phyloP scores from a whole-genome alignment of 2,113 vertebrate genomes.

The Lontra canadensis region DNA sequence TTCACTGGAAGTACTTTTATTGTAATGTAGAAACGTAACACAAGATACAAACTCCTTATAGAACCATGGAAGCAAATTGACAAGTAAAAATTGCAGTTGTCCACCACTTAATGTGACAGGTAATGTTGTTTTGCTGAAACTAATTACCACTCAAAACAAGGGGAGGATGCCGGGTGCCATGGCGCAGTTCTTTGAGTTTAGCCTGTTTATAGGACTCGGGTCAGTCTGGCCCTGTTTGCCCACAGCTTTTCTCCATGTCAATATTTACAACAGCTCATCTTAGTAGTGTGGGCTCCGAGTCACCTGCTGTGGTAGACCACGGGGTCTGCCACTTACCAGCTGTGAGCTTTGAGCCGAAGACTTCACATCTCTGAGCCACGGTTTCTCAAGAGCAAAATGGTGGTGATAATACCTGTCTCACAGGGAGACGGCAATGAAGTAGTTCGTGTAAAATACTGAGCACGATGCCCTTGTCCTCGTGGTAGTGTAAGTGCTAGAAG shows the following conservation, averaged over 20 bases:
- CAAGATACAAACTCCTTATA: background rate
- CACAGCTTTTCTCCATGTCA: background rate
- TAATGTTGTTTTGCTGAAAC: background rate
- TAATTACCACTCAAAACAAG: background rate
- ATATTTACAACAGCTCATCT: background rate
- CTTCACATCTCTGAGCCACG: background rate
- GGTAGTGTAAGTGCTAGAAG: background rate
- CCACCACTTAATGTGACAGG: background rate
- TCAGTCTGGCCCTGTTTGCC: background rate
- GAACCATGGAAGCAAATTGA: background rate
- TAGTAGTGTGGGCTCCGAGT: background rate
- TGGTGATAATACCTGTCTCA: background rate
- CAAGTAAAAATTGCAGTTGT: background rate
- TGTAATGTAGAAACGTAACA: background rate
- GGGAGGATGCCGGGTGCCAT: background rate
- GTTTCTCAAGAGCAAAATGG: background rate
- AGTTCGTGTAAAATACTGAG: background rate
- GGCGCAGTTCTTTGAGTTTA: background rate
- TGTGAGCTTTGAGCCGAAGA: background rate
- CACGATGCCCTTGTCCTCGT: background rate
- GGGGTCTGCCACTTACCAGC: background rate
- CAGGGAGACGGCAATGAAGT: background rate
- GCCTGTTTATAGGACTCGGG: background rate
- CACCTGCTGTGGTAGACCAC: background rate
- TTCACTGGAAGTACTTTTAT: background rate